A percentile compares a stretch with the other conserved stretches of the same genome.
These are phyloP conservation scores for Pachypanchax playfairii DNA, from an alignment of 2,113 vertebrate species.

Conservation along the genomic window DNA sequence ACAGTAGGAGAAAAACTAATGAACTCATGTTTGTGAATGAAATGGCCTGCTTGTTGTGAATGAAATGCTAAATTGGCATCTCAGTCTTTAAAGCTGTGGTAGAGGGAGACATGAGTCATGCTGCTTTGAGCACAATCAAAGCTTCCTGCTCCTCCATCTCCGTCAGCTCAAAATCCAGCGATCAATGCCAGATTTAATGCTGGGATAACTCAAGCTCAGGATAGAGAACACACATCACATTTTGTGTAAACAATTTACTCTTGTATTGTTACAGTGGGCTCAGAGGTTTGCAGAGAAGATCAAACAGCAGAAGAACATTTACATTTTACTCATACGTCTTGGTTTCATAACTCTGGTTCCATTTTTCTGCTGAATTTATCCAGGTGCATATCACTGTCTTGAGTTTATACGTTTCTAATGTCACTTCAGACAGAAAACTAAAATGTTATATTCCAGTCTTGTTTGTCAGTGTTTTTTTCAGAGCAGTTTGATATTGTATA, in stretches of 20 bases:
- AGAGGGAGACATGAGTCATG: constrained; percentile 64
- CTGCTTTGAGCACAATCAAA: constrained; percentile 54
- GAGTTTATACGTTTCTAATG: no score
- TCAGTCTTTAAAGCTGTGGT: constrained; percentile 48
- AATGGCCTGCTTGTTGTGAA: constrained; percentile 38
- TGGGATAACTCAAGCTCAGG: constrained; percentile 10
- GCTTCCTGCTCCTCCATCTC: constrained; percentile 52
- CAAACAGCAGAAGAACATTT: background rate
- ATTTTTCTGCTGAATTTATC: background rate
- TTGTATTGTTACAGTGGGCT: background rate
- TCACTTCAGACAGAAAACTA: no score
- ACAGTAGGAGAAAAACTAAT: constrained; percentile 19
- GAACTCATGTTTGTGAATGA: constrained; percentile 41
- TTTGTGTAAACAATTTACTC: constrained; percentile 14
- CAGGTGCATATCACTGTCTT: no score
- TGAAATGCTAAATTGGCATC: constrained; percentile 44
- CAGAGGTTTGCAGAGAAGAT: constrained; percentile 1
- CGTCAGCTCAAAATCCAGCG: constrained; percentile 14
- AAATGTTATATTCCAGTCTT: no score
- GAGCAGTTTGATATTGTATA: no score
- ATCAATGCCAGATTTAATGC: constrained; percentile 26
- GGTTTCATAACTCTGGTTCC: background rate
- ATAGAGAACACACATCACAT: background rate
- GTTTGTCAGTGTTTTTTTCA: no score
- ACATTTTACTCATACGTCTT: background rate